Base-by-base conservation (phyloP, 2,797 vertebrate species). In the Centropyge bicolor region DNA sequence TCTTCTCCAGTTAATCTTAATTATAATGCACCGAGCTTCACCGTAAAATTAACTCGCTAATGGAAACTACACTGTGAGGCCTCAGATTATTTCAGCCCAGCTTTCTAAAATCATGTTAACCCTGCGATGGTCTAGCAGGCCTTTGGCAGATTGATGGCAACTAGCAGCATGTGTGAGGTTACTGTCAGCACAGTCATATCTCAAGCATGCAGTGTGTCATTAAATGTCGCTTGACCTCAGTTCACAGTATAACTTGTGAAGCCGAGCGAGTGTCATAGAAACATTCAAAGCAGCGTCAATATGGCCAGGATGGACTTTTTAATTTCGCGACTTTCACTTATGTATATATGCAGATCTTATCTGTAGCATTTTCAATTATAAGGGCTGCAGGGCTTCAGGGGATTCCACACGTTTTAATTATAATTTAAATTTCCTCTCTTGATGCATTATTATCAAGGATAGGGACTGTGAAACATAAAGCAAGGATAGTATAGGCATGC, bases 1-100 rank as follows among this genome's bases (percentile, higher is more conserved):
- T 70, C 74, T 65, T 71, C 72, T 80, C 27, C 49, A 54, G 43
- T 87, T 88, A 71, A 86, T 91, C 81, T 73, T 80, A 82, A 83
- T 87, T 76, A 75, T 70, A 76, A 68, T 70, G 78, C 60, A 64
- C 36, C 49, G 68, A 76, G 63, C 43, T 8, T 56, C 3, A n/a
- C 78, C 3, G 13, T 85, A 56, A 86, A 86, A 86, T 77, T 65
- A 73, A 55, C 59, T 52, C 1, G 17, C 60, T 86, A 65, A 87
- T 82, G 22, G 74, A 75, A 89, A 71, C 46, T 24, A 2, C 55
- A 41, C 38, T 49, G 56, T 31, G 43, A 70, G 38, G 75, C 54
- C 40, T 46, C 57, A 7, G 67, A 80, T 86, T 64, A 79, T 81
- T 84, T 80, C 71, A 80, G 49, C 59, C 16, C 24, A 48, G 71